Evolutionary conservation across 2,113 vertebrate species (phyloP), one percentile per base, ranked within the genome.

Genomic region (Echinops telfairi): DNA sequence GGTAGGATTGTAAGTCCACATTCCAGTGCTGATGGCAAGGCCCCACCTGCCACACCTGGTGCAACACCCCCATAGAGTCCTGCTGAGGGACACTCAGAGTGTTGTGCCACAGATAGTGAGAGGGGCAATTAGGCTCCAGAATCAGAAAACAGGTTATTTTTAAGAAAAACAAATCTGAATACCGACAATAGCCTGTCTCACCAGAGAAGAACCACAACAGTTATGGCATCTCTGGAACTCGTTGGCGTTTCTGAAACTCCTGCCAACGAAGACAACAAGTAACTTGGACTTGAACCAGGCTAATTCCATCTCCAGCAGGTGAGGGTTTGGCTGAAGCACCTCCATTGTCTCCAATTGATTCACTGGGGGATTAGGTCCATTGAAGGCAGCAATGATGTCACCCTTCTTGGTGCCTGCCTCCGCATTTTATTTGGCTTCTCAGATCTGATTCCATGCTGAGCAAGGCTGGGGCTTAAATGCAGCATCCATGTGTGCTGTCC

Each of bases 111-210:
- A 75, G 40, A 78, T 1, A 86, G 47, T n/a, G 76, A 91, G 53
- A 38, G 68, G 27, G 71, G 6, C 29, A 84, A 79, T 58, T 76
- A 90, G 80, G 16, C 31, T 60, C 68, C 88, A 38, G 57, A 94
- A 92, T 86, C 43, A 62, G 64, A 96, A 95, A 89, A 87, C 40
- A 88, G 82, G 23, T 66, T 88, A 62, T 95, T 94, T 92, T 66
- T 31, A 89, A 77, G 20, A 70, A 88, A 89, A 86, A 77, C 62
- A 92, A 71, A 84, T 86, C 9, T 1, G 12, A 27, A 29, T 75
- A 68, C 36, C 38, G 57, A 16, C 36, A 68, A 40, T 33, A 79
- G n/a, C 71, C 33, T 57, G 10, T 58, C 70, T 38, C 83, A 91
- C 57, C 70, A 84, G 9, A 88, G 60, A 78, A 40, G 58, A 33